A percentile compares a stretch with the other conserved stretches of the same genome.
Conservation (phyloP, 1,140 invertebrate genomes). For the Lordiphosa mommai region DNA sequence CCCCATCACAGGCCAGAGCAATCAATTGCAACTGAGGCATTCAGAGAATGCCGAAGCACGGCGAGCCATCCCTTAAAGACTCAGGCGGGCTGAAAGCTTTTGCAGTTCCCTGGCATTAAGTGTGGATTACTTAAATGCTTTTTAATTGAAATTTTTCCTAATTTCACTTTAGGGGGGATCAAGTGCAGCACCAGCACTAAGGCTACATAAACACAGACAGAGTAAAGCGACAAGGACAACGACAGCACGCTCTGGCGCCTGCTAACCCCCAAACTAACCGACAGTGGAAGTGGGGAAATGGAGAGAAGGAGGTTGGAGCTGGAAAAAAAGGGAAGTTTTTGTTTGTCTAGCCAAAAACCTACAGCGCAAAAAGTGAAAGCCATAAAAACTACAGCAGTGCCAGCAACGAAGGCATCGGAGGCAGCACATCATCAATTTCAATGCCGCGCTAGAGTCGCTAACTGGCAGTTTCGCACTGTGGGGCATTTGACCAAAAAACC, state of each 20-base stretch:
- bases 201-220: slow-evolving; percentile 51
- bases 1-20: slow-evolving; percentile 1
- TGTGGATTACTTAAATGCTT: slow-evolving; percentile 77
- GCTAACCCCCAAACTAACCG: slow-evolving; percentile 39
- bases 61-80: slow-evolving; percentile 33
- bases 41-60: not conserved
- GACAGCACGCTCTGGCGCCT: slow-evolving; percentile 64
- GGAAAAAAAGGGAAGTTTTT: slow-evolving; percentile 61
- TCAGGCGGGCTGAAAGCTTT: slow-evolving; percentile 32
- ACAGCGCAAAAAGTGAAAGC: slow-evolving; percentile 67
- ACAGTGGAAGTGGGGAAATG: not conserved
- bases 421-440: slow-evolving; percentile 71
- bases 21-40: slow-evolving; percentile 34
- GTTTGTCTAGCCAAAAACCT: slow-evolving; percentile 65
- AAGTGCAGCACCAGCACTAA: slow-evolving; percentile 63
- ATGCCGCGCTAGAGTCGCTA: slow-evolving; percentile 59
- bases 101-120: slow-evolving; percentile 55
- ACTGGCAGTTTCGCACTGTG: slow-evolving; percentile 16
- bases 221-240: slow-evolving; percentile 10
- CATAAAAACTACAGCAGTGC: slow-evolving; percentile 66
- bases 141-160: slow-evolving; percentile 78
- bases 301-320: not conserved
- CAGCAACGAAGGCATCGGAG: slow-evolving; percentile 22
- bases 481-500: no score
- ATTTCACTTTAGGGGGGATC: slow-evolving; percentile 73